phyloP scores from a whole-genome alignment of 2,888 invertebrate species.

The Campopleginae sp. region DNA sequence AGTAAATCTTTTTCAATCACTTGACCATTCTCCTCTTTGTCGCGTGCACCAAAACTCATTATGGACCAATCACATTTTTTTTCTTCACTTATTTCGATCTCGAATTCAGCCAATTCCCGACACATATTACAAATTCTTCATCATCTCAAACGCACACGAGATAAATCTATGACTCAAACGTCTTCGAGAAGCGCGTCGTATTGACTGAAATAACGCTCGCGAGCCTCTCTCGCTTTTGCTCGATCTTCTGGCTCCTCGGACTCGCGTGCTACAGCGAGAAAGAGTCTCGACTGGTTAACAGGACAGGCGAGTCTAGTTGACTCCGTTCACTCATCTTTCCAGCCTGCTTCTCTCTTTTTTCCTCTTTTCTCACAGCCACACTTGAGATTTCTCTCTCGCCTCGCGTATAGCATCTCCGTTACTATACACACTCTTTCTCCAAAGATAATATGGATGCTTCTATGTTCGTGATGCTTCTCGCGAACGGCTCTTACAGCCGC shows the following conservation, averaged over 20 bases:
- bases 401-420: conserved; percentile 28
- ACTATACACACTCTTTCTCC: conserved; percentile 37
- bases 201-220: conserved; percentile 70
- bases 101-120: conserved; percentile 1
- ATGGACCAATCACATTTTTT: neutral
- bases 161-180: conserved; percentile 67
- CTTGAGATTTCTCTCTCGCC: conserved; percentile 45
- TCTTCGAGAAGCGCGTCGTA: conserved; percentile 70
- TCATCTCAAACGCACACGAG: neutral
- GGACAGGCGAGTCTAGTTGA: conserved; percentile 50
- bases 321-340: conserved; percentile 29
- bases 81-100: conserved; percentile 2
- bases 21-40: neutral
- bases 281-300: conserved; percentile 47
- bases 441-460: conserved; percentile 45
- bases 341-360: conserved; percentile 45
- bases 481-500: conserved; percentile 25
- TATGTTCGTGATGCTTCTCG: conserved; percentile 44
- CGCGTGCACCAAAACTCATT: neutral
- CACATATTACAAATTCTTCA: conserved; percentile 12
- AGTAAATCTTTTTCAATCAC: neutral
- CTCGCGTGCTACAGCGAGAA: conserved; percentile 43
- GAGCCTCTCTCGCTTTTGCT: conserved; percentile 56
- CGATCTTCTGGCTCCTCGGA: conserved; percentile 50
- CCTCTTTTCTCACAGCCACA: conserved; percentile 51